Evolutionary conservation across 2,888 invertebrate genomes (phyloP).

Genomic region (Labia minor): DNA sequence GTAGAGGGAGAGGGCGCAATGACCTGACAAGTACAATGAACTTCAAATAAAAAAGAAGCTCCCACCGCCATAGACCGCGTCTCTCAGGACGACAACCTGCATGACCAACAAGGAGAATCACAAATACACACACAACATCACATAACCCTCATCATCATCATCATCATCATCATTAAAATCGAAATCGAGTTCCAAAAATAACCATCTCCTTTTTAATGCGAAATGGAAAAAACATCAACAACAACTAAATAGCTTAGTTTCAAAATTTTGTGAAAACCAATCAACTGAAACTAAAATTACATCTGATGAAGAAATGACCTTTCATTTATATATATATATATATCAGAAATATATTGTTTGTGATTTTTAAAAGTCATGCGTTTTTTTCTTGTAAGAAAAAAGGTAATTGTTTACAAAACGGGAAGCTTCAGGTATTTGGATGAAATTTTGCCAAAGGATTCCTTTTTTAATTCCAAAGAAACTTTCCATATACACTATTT

Average conservation of each 20-base stretch:
- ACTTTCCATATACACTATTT: too few species aligned
- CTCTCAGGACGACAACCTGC: constrained; percentile 13
- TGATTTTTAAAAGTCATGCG: too few species aligned
- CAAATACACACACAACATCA: neutral
- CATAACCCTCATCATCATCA: neutral
- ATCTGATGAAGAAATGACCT: too few species aligned
- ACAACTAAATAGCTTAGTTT: neutral
- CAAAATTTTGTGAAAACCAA: neutral
- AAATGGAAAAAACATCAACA: neutral
- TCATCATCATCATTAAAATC: constrained; percentile 8
- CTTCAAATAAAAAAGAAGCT: constrained; percentile 13
- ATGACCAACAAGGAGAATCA: neutral
- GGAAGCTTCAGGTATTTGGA: too few species aligned
- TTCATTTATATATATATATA: neutral
- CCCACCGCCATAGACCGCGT: neutral
- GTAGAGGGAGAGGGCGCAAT: neutral
- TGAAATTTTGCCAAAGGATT: too few species aligned
- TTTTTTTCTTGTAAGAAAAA: too few species aligned
- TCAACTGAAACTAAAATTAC: neutral
- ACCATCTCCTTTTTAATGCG: neutral
- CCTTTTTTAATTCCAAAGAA: too few species aligned
- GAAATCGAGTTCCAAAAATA: neutral
- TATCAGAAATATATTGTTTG: too few species aligned
- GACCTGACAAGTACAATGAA: constrained; percentile 4
- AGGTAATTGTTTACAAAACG: too few species aligned